Evolutionary conservation across 1,140 invertebrate species (phyloP).

Genomic region (Drosophila equinoxialis): DNA sequence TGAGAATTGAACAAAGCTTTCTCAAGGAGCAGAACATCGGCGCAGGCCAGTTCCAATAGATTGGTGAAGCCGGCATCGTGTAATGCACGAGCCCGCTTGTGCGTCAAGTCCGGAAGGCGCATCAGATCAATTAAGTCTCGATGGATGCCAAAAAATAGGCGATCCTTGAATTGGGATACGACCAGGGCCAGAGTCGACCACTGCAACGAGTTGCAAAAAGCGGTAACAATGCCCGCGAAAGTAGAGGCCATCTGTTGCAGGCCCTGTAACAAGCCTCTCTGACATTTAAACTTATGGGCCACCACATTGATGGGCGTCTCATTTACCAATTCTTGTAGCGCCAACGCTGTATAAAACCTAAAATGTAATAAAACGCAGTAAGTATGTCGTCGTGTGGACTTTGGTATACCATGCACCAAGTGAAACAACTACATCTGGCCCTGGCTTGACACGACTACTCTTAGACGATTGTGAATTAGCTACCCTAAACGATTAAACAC

Average conservation of each 20-base stretch:
- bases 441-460: no score
- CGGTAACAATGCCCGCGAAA: constrained; percentile 96
- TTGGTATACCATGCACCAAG: no score
- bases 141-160: constrained; percentile 97
- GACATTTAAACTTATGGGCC: constrained; percentile 92
- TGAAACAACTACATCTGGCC: no score
- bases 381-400: no score
- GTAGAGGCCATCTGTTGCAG: constrained; percentile 97
- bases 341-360: constrained; percentile 96
- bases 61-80: constrained; percentile 93
- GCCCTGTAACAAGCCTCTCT: constrained; percentile 94
- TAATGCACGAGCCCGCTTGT: constrained; percentile 91
- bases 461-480: no score
- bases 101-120: constrained; percentile 92
- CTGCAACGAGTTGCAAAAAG: constrained; percentile 95
- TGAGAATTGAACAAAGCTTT: constrained; percentile 90
- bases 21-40: constrained; percentile 88
- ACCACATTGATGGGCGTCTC: constrained; percentile 93
- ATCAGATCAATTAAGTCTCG: constrained; percentile 96
- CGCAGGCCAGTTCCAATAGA: constrained; percentile 90
- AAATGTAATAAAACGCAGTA: not conserved
- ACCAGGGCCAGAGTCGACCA: constrained; percentile 96
- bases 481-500: no score
- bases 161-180: constrained; percentile 95
- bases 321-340: constrained; percentile 95